phyloP scores from a whole-genome alignment of 1,140 invertebrate genomes.

The Ceratoteleas bidentatus region DNA sequence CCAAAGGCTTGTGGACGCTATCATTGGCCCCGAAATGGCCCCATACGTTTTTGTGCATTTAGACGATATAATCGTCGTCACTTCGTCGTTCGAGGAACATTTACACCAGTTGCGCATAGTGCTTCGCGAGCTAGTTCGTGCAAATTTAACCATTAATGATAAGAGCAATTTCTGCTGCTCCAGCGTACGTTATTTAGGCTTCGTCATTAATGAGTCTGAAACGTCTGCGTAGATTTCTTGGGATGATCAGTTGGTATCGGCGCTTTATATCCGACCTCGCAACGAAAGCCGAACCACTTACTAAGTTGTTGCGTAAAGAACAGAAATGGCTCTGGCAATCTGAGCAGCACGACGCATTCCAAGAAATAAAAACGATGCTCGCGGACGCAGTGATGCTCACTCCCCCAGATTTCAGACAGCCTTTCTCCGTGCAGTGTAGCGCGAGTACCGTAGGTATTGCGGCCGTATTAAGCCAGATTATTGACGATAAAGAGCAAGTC shows the following conservation, averaged over 20 bases:
- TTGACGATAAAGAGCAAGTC: not conserved
- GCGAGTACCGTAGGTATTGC: not conserved
- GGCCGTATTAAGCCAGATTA: not conserved
- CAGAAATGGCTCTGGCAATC: not conserved
- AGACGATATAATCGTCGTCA: conserved; percentile 65
- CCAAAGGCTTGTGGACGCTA: conserved; percentile 48
- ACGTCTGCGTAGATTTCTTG: conserved; percentile 25
- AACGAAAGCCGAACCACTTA: not conserved
- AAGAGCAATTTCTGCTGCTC: conserved; percentile 4
- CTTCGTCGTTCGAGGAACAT: conserved; percentile 64
- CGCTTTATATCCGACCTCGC: not conserved
- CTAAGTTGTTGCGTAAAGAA: not conserved
- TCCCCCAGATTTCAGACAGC: not conserved
- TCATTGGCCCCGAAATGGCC: conserved; percentile 31
- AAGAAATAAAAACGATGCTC: not conserved
- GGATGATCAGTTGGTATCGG: conserved; percentile 14
- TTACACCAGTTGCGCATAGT: conserved; percentile 18
- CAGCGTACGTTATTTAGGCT: not conserved
- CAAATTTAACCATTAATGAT: not conserved
- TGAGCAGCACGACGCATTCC: not conserved
- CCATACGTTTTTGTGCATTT: conserved; percentile 53
- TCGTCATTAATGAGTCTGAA: conserved; percentile 17
- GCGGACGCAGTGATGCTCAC: not conserved
- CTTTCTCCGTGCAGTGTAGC: not conserved
- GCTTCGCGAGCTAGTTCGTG: not conserved